Evolutionary conservation across 2,797 vertebrate genomes (phyloP).

Genomic region (Poeciliopsis infans): DNA sequence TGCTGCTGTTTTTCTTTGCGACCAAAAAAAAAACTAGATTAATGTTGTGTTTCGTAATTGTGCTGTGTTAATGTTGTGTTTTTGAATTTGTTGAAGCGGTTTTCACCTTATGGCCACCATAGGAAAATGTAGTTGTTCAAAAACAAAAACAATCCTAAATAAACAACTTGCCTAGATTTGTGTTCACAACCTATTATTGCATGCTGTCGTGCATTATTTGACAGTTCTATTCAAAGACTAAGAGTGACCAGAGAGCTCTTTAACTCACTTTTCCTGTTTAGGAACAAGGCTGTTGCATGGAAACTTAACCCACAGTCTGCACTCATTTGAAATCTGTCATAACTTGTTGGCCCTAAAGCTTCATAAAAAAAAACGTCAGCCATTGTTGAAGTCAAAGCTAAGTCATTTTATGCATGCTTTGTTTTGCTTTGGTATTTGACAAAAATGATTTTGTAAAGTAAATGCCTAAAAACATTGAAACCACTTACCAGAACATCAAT

Average conservation of each 20-base stretch:
- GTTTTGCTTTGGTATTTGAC: background rate
- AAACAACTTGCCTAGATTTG: background rate
- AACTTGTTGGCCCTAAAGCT: slow-evolving; percentile 7
- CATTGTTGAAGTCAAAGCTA: background rate
- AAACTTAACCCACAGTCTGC: slow-evolving; percentile 6
- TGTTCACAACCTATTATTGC: background rate
- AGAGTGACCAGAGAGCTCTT: slow-evolving; percentile 3
- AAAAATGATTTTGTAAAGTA: background rate
- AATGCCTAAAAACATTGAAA: slow-evolving; percentile 4
- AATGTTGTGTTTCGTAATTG: no score
- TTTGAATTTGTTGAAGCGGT: no score
- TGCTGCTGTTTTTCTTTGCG: background rate
- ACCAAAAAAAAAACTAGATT: background rate
- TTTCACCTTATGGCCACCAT: no score
- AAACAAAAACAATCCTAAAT: background rate
- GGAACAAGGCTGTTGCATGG: slow-evolving; percentile 3
- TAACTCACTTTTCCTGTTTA: slow-evolving; percentile 15
- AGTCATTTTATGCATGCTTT: background rate
- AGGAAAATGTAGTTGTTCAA: background rate
- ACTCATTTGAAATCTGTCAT: slow-evolving; percentile 4
- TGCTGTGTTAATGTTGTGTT: no score
- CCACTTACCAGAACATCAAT: slow-evolving; percentile 17
- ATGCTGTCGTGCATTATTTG: background rate
- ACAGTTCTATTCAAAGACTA: background rate
- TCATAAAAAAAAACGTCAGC: background rate